These are phyloP conservation scores for Gallinago media DNA, from an alignment of 2,113 vertebrate species.

Conservation along the genomic window DNA sequence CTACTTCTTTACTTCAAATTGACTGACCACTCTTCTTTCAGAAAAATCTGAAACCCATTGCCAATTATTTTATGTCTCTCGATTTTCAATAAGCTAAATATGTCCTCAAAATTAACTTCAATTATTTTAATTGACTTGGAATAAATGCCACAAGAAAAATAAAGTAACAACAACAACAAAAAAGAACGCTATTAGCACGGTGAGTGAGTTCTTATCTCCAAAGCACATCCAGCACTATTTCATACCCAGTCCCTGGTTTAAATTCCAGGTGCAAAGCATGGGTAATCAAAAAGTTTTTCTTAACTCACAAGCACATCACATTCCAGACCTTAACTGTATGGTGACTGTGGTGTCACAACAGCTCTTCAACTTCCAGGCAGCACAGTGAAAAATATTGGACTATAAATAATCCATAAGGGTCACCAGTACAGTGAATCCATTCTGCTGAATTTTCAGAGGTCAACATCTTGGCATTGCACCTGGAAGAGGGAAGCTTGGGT, in stretches of 20 bases:
- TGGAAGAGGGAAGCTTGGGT: neutral
- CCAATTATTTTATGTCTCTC: neutral
- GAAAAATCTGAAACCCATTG: neutral
- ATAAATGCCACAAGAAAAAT: neutral
- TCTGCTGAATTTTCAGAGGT: neutral
- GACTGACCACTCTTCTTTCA: neutral
- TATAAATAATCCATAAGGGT: neutral
- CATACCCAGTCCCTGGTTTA: neutral
- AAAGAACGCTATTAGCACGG: neutral
- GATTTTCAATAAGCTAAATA: neutral
- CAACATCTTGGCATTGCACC: neutral
- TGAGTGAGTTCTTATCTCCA: constrained; percentile 33
- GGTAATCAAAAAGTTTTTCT: constrained; percentile 58
- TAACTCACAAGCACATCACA: constrained; percentile 52
- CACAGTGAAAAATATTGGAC: neutral
- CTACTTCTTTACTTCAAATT: neutral
- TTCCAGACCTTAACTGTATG: constrained; percentile 56
- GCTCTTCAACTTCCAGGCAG: neutral
- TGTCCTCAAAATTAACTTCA: neutral
- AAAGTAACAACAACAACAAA: neutral
- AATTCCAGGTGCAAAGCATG: constrained; percentile 57
- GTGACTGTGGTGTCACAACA: constrained; percentile 26
- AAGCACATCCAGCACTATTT: constrained; percentile 42
- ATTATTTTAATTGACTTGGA: constrained; percentile 17
- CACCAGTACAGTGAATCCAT: neutral